Evolutionary conservation across 2,113 vertebrate genomes (phyloP).

Genomic region (Rhinolophus sinicus): DNA sequence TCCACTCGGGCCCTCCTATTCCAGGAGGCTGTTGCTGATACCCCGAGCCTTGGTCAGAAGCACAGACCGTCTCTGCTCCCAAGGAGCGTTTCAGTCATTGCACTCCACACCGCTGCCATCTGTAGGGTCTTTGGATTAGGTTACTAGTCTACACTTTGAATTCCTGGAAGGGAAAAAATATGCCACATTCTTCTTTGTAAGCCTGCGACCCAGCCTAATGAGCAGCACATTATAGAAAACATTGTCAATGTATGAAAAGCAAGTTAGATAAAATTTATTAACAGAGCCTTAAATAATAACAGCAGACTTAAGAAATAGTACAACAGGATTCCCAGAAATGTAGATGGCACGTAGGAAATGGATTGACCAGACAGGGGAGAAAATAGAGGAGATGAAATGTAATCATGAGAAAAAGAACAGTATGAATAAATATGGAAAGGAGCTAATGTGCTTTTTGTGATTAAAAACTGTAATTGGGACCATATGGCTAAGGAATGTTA

Average conservation of each 20-base stretch:
- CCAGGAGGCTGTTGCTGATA: rapidly evolving
- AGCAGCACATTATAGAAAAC: not conserved
- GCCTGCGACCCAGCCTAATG: not conserved
- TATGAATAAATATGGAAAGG: not conserved
- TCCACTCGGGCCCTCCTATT: too few species aligned
- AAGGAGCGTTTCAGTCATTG: rapidly evolving
- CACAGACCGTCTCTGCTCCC: rapidly evolving
- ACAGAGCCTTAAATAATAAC: not conserved
- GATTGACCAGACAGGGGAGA: too few species aligned
- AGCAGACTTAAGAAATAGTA: not conserved
- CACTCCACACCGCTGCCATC: rapidly evolving
- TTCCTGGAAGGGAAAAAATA: not conserved
- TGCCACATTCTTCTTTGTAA: rapidly evolving
- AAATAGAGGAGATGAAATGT: not conserved
- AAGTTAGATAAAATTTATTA: not conserved
- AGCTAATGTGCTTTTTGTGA: not conserved
- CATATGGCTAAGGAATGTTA: not conserved
- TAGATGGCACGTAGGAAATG: not conserved
- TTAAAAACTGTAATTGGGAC: not conserved
- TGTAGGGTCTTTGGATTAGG: not conserved
- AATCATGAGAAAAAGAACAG: not conserved
- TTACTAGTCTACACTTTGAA: not conserved
- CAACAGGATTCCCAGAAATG: not conserved
- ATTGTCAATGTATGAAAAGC: not conserved
- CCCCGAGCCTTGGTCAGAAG: rapidly evolving